Evolutionary conservation across 2,888 invertebrate species (phyloP).

Genomic region (Parasteatoda lunata): DNA sequence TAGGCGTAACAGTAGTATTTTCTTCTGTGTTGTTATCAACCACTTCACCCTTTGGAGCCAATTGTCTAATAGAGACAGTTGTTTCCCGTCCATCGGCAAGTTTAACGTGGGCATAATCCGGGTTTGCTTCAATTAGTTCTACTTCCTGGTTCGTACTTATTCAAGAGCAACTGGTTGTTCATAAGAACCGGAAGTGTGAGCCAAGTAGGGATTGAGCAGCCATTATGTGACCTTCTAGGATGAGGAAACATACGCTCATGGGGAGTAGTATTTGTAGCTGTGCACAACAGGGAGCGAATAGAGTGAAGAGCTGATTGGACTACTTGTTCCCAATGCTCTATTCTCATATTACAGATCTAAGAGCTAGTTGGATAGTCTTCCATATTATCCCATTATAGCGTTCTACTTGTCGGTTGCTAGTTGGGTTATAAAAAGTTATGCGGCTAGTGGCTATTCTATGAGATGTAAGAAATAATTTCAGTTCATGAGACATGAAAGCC

Average conservation of each 20-base stretch:
- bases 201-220: conserved; percentile 45
- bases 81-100: conserved; percentile 21
- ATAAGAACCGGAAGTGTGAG: conserved; percentile 12
- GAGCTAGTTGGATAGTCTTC: background rate
- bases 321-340: conserved; percentile 58
- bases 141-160: conserved; percentile 40
- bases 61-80: conserved; percentile 23
- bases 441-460: conserved; percentile 6
- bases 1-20: no score
- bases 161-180: conserved; percentile 12
- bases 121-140: conserved; percentile 28
- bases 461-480: background rate
- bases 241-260: conserved; percentile 56
- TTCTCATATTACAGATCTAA: background rate
- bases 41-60: conserved; percentile 5
- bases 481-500: no score
- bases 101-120: conserved; percentile 17
- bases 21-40: no score
- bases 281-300: conserved; percentile 64
- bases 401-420: conserved; percentile 21
- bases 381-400: conserved; percentile 17
- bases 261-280: conserved; percentile 46
- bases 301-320: conserved; percentile 68
- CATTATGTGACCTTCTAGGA: conserved; percentile 45
- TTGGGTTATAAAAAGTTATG: conserved; percentile 11